These are phyloP conservation scores for Odocoileus hemionus DNA, from an alignment of 2,113 vertebrate genomes.

Conservation along the genomic window DNA sequence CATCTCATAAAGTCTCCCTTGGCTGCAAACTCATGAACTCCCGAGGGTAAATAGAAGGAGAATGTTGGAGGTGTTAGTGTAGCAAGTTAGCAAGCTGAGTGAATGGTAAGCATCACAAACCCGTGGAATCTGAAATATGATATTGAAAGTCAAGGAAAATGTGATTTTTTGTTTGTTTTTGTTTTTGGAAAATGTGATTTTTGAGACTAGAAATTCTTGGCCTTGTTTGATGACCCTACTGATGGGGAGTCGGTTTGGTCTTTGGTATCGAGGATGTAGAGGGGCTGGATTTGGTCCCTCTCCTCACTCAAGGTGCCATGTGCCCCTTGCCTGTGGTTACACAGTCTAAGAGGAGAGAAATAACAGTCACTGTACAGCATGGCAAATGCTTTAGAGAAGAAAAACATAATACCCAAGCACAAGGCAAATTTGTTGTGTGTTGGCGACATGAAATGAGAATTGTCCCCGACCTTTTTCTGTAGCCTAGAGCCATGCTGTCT, in stretches of 20 bases:
- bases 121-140: neutral
- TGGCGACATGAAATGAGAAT: neutral
- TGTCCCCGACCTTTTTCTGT: neutral
- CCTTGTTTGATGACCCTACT: neutral
- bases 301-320: neutral
- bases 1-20: neutral
- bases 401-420: neutral
- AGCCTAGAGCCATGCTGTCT: neutral
- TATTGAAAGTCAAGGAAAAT: neutral
- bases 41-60: neutral
- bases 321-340: neutral
- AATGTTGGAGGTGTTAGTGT: neutral
- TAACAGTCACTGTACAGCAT: accelerated
- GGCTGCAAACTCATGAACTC: neutral
- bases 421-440: neutral
- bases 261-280: neutral
- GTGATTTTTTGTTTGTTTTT: neutral
- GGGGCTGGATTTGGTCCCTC: neutral
- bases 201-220: neutral
- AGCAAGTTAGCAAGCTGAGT: neutral
- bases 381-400: neutral
- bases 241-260: neutral
- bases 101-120: neutral
- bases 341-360: neutral
- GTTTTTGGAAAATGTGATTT: neutral